Conservation (phyloP, 2,888 invertebrate species). For the Netelia fuscicornis region DNA sequence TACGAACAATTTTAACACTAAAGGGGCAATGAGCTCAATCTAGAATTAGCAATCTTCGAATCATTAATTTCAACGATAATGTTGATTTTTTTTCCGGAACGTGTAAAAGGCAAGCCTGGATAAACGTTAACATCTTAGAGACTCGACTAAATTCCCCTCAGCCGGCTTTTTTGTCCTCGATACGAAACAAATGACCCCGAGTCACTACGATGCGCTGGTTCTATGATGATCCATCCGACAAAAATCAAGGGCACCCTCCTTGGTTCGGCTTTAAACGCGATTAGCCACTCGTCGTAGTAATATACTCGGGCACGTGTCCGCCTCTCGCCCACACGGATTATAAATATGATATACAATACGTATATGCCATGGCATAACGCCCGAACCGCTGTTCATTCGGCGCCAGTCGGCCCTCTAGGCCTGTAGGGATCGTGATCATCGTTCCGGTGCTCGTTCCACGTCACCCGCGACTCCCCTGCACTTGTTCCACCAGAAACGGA, state of each 20-base stretch:
- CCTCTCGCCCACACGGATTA: conserved; percentile 83
- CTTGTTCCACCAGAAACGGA: conserved; percentile 46
- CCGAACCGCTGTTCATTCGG: conserved; percentile 39
- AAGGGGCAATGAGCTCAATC: background rate
- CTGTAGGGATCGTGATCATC: conserved; percentile 65
- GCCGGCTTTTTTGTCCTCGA: too few relatives aligned
- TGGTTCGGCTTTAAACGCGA: conserved; percentile 79
- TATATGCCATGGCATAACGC: background rate
- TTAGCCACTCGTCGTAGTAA: conserved; percentile 76
- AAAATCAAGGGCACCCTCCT: conserved; percentile 35
- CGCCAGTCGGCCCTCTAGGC: conserved; percentile 47
- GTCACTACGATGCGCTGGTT: too few relatives aligned
- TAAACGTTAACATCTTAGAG: too few relatives aligned
- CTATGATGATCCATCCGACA: conserved; percentile 12
- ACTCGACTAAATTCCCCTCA: too few relatives aligned
- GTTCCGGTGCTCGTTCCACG: conserved; percentile 41
- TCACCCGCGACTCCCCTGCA: background rate
- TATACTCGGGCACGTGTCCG: conserved; percentile 81
- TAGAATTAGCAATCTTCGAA: background rate
- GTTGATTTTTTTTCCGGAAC: too few relatives aligned
- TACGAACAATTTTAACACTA: conserved; percentile 1
- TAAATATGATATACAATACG: conserved; percentile 82
- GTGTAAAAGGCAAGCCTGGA: too few relatives aligned
- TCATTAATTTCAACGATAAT: too few relatives aligned
- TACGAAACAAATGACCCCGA: too few relatives aligned